Evolutionary conservation across 1,140 invertebrate genomes (phyloP).

Genomic region (Aphelenchoides avenae): DNA sequence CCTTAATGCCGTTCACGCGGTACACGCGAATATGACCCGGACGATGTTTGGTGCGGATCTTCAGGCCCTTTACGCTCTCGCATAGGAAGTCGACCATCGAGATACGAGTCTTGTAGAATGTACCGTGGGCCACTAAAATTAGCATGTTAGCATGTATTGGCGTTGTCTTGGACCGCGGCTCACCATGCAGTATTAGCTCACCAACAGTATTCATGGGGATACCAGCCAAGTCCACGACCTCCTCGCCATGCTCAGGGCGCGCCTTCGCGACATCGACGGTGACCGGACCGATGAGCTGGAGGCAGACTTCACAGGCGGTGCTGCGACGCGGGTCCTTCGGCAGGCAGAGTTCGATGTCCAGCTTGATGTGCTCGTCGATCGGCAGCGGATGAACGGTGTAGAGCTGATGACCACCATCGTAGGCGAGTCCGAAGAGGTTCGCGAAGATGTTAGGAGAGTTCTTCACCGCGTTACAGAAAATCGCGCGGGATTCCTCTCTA

Average conservation of each 20-base stretch:
- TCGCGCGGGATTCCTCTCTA: slow-evolving; percentile 39
- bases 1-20: slow-evolving; percentile 43
- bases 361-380: not conserved
- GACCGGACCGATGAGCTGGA: slow-evolving; percentile 21
- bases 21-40: slow-evolving; percentile 36
- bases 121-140: slow-evolving; percentile 49
- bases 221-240: slow-evolving; percentile 43
- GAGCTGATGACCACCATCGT: slow-evolving; percentile 40
- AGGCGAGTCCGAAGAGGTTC: slow-evolving; percentile 38
- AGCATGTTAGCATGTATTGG: too few relatives aligned
- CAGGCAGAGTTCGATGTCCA: slow-evolving; percentile 14
- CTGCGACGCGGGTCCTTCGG: slow-evolving; percentile 5
- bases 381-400: slow-evolving; percentile 22
- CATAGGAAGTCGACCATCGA: slow-evolving; percentile 48
- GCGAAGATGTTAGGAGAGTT: slow-evolving; percentile 33
- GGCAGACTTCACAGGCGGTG: slow-evolving; percentile 10
- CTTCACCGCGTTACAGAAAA: slow-evolving; percentile 40
- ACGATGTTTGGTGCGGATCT: slow-evolving; percentile 35
- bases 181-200: slow-evolving; percentile 46
- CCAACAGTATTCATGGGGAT: too few relatives aligned
- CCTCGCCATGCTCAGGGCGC: slow-evolving; percentile 20
- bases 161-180: too few relatives aligned
- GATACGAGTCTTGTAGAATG: slow-evolving; percentile 47
- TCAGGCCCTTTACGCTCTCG: slow-evolving; percentile 33
- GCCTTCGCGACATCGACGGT: too few relatives aligned